Base-by-base conservation (phyloP, 1,140 invertebrate genomes). In the Idris sp. region DNA sequence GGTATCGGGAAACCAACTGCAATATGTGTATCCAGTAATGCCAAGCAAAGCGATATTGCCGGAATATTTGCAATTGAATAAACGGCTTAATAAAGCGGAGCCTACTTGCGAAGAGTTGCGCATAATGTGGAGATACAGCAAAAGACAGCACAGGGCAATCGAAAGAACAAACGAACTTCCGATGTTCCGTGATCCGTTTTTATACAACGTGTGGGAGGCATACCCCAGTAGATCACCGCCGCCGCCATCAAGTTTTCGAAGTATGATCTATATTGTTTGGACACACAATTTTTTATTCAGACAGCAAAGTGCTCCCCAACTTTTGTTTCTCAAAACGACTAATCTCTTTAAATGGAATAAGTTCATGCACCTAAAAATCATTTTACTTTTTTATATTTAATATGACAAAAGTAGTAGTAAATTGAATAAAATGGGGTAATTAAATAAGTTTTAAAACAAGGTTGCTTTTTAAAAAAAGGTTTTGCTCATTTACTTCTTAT, bases 81-180 rank as follows among this genome's bases (percentile, higher is more conserved):
- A 78, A 43, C 62, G 72, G 3, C 44, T 59, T 6, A 67, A 36
- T 14, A 81, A 83, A 58, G 79, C 81, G 9, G 95, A 97, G 78
- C 95, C 95, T 0, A 92, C 90, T 16, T 97, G 95, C 83, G 94
- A 96, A 51, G 93, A 96, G 84, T 88, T 97, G 19, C 91, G 94
- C 41, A 93, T 93, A 2, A 96, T 97, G 95, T 97, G 95, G 95
- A 91, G 94, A 81, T 95, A 95, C 86, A 96, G 94, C 11, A 95
- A 95, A 83, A 87, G 95, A 49, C 95, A 96, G 86, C 94, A 93
- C n/a, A 89, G 95, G 38, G 93, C 94, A 4, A 92, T 94, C 1
- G 94, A 95, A 85, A 91, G 93, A 28, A 95, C 94, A 62, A 95
- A 96, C 85, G 92, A 95, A 86, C 91, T 95, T 68, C 93, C 92